A percentile compares a stretch with the other conserved stretches of the same genome.
phyloP scores from a whole-genome alignment of 2,113 vertebrate species.

The Gnathonemus longibarbis region DNA sequence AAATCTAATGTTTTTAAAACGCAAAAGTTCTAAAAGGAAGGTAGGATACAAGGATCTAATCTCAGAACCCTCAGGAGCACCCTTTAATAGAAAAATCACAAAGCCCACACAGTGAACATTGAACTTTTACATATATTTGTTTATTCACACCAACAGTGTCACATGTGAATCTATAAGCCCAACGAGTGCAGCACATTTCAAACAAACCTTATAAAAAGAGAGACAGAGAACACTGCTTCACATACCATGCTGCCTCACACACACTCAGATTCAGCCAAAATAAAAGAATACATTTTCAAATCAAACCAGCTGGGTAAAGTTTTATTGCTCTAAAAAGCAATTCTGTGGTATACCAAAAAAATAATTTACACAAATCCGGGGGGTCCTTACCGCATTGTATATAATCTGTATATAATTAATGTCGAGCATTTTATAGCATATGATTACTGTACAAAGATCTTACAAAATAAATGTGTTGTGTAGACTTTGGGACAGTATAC shows the following conservation, averaged over 20 bases:
- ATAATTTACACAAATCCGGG: neutral
- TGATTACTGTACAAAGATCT: neutral
- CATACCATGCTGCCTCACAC: neutral
- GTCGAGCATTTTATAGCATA: neutral
- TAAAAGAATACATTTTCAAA: neutral
- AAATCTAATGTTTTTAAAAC: neutral
- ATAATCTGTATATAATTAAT: neutral
- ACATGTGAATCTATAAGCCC: neutral
- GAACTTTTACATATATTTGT: neutral
- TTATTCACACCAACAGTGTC: neutral
- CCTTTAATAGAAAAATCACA: neutral
- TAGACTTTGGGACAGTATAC: neutral
- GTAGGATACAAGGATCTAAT: neutral
- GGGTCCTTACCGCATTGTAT: neutral
- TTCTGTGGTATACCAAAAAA: neutral
- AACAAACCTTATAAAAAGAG: neutral
- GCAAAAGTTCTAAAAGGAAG: neutral
- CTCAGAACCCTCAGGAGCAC: neutral
- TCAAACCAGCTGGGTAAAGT: neutral
- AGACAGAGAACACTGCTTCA: neutral
- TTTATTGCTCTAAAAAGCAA: neutral
- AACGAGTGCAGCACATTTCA: neutral
- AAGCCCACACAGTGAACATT: neutral
- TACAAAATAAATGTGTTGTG: neutral
- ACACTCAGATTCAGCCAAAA: neutral